These are phyloP conservation scores for Arothron firmamentum DNA, from an alignment of 2,113 vertebrate genomes.

Conservation along the genomic window DNA sequence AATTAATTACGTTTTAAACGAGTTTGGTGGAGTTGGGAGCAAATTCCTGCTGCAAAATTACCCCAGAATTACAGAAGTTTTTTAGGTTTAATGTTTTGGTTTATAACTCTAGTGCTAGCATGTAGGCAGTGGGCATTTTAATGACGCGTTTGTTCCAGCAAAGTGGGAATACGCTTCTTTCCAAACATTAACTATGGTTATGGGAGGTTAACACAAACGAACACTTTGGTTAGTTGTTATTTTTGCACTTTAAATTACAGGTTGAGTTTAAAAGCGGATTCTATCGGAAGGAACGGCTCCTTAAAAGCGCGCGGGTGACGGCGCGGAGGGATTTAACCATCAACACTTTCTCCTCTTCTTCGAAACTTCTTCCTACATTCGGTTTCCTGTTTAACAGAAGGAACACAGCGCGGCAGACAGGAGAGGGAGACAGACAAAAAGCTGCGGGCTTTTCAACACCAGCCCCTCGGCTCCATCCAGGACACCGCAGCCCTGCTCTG, in stretches of 20 bases:
- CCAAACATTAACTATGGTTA: not conserved
- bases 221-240: constrained; percentile 34
- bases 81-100: no score
- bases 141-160: no score
- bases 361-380: constrained; percentile 2
- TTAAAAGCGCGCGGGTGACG: constrained; percentile 43
- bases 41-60: no score
- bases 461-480: constrained; percentile 26
- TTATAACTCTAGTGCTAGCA: no score
- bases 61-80: no score
- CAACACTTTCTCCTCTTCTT: constrained; percentile 28
- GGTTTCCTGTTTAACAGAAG: constrained; percentile 34
- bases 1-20: no score
- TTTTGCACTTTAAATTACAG: constrained; percentile 36
- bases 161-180: constrained; percentile 11
- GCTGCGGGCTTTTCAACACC: not conserved
- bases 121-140: no score
- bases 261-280: constrained; percentile 7
- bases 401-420: not conserved
- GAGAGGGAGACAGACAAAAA: constrained; percentile 4
- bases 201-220: constrained; percentile 8
- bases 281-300: constrained; percentile 19
- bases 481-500: constrained; percentile 5
- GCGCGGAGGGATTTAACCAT: constrained; percentile 36
- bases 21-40: no score